Evolutionary conservation across 2,113 vertebrate genomes (phyloP).

Genomic region (Ciconia stormi): DNA sequence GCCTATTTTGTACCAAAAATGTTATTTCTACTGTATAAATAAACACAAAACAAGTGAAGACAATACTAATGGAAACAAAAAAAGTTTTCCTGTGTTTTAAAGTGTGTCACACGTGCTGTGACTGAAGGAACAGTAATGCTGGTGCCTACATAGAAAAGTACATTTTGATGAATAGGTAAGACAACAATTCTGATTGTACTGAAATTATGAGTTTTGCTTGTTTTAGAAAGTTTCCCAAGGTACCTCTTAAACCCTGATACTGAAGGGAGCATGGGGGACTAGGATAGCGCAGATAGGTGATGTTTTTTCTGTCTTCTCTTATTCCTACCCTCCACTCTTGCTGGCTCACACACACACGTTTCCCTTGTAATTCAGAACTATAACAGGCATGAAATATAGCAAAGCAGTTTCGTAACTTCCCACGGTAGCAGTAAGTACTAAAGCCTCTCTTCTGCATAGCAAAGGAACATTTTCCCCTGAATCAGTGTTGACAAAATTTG

Average conservation of each 20-base stretch:
- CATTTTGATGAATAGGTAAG: neutral
- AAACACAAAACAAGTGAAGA: neutral
- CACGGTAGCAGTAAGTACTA: neutral
- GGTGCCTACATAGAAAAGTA: neutral
- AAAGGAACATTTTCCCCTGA: neutral
- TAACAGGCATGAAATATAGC: neutral
- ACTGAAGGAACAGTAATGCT: neutral
- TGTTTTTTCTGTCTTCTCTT: neutral
- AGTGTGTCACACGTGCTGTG: neutral
- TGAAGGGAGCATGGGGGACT: neutral
- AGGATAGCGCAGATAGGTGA: neutral
- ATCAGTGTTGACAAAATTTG: neutral
- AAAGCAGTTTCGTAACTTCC: neutral
- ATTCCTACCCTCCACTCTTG: neutral
- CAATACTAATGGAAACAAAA: neutral
- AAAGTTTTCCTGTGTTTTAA: neutral
- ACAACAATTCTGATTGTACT: neutral
- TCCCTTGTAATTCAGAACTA: neutral
- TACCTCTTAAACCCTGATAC: neutral
- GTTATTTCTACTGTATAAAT: neutral
- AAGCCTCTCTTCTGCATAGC: neutral
- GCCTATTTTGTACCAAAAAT: neutral
- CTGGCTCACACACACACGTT: fast-evolving
- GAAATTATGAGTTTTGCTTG: neutral
- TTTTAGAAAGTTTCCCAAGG: neutral